These are phyloP conservation scores for Ianthella basta DNA, from an alignment of 37 sponge, comb jelly and placozoan genomes.

Conservation along the genomic window DNA sequence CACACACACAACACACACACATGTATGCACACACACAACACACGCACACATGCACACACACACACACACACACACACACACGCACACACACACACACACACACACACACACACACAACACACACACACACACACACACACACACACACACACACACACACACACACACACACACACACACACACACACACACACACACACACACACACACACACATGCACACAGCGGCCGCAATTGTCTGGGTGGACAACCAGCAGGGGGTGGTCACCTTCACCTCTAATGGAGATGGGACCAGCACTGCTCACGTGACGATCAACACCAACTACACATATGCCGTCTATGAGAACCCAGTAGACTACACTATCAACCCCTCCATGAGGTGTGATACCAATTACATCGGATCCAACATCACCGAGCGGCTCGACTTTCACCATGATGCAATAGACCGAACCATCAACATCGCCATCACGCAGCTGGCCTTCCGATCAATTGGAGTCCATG, in stretches of 20 bases:
- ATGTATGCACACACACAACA: too few species aligned
- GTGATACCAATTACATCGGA: not conserved
- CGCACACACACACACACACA: too few species aligned
- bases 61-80: too few species aligned
- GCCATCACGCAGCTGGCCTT: not conserved
- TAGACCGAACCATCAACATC: not conserved
- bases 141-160: conserved; percentile 12
- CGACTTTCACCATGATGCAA: not conserved
- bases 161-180: conserved; percentile 3
- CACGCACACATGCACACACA: too few species aligned
- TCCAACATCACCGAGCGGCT: not conserved
- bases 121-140: too few species aligned
- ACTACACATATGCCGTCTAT: not conserved
- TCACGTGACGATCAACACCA: not conserved
- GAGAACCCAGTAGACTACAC: not conserved
- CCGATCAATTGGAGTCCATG: not conserved
- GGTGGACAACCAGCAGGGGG: not conserved
- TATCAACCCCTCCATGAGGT: not conserved
- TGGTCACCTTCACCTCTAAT: not conserved
- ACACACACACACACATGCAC: not conserved
- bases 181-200: conserved; percentile 4
- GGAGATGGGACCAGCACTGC: not conserved
- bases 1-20: too few species aligned
- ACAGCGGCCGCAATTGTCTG: not conserved
- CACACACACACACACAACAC: too few species aligned